A percentile compares a stretch with the other conserved stretches of the same genome.
Conservation (phyloP, 2,797 vertebrate species). For the Anguilla obscura region DNA sequence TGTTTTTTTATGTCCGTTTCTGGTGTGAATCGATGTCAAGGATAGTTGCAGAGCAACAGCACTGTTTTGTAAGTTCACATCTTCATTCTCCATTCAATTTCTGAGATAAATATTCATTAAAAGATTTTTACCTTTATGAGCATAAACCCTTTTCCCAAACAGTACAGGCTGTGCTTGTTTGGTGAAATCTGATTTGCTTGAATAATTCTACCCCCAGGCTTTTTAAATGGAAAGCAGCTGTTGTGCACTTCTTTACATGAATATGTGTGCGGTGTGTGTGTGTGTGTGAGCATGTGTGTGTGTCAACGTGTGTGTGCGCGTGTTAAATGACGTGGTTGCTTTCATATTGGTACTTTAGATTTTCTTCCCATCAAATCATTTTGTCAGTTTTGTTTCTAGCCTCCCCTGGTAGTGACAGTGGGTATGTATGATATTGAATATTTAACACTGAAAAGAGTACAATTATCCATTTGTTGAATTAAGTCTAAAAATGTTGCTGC, state of each 20-base stretch:
- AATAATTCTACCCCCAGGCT: conserved; percentile 2
- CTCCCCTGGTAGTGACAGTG: background rate
- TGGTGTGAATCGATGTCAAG: background rate
- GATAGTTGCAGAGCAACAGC: background rate
- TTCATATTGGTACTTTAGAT: background rate
- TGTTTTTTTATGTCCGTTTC: background rate
- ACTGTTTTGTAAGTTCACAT: background rate
- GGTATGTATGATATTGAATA: background rate
- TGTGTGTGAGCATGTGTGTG: background rate
- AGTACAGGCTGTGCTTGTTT: background rate
- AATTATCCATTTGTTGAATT: background rate
- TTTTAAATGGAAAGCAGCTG: background rate
- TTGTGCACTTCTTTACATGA: background rate
- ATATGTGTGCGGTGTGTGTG: background rate
- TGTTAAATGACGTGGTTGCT: background rate
- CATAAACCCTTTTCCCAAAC: background rate
- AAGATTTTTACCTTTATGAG: background rate
- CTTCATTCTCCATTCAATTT: background rate
- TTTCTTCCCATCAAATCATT: background rate
- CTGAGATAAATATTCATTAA: background rate
- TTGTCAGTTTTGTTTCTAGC: background rate
- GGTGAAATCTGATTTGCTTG: background rate
- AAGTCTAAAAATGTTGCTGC: background rate
- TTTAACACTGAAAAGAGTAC: background rate
- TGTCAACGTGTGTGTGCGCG: background rate